Conservation (phyloP, 2,888 invertebrate genomes). For the Hemaris fuciformis region DNA sequence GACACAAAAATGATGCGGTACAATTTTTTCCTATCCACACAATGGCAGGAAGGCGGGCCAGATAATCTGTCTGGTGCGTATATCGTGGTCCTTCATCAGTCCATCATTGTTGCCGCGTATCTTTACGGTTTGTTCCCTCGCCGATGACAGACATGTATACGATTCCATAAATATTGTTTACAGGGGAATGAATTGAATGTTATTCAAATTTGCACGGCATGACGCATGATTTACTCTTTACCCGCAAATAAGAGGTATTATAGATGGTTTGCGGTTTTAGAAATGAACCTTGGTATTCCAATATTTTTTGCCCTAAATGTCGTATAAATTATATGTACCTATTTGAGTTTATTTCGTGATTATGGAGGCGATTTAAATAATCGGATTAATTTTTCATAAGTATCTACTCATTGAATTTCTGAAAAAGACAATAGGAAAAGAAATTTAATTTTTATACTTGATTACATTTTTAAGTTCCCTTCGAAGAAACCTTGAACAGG, state of each 20-base stretch:
- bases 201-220: slow-evolving; percentile 4
- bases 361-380: too few species aligned
- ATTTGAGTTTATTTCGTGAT: too few species aligned
- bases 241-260: background rate
- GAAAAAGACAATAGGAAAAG: too few species aligned
- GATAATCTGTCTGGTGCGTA: slow-evolving; percentile 4
- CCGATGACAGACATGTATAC: slow-evolving; percentile 10
- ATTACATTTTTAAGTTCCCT: too few species aligned
- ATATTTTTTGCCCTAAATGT: background rate
- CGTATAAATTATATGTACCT: too few species aligned
- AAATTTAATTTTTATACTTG: too few species aligned
- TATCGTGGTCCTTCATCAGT: slow-evolving; percentile 6
- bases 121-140: slow-evolving; percentile 7
- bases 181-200: background rate
- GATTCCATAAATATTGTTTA: slow-evolving; percentile 9
- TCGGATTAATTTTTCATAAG: too few species aligned
- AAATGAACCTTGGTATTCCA: background rate
- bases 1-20: background rate
- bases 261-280: background rate
- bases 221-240: slow-evolving; percentile 1
- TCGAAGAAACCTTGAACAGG: too few species aligned
- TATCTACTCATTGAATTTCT: too few species aligned
- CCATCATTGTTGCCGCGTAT: slow-evolving; percentile 9
- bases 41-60: slow-evolving; percentile 8
- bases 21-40: slow-evolving; percentile 3